phyloP scores from a whole-genome alignment of 2,797 vertebrate genomes.

The Squalus acanthias region DNA sequence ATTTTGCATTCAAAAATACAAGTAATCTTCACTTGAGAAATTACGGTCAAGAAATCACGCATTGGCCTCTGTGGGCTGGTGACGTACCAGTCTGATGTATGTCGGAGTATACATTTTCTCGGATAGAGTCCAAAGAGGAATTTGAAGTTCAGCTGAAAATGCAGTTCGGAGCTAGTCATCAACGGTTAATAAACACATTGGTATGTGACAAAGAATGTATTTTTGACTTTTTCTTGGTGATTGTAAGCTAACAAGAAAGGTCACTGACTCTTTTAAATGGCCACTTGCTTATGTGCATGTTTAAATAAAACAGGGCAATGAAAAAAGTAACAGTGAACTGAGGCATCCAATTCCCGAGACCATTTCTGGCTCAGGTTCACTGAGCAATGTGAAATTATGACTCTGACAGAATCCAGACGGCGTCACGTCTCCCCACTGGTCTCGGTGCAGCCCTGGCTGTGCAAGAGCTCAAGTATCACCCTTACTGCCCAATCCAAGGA shows the following conservation, averaged over 20 bases:
- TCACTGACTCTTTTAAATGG: not conserved
- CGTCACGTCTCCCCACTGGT: not conserved
- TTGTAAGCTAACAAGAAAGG: not conserved
- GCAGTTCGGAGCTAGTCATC: not conserved
- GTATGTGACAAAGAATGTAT: not conserved
- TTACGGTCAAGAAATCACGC: not conserved
- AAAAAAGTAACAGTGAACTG: not conserved
- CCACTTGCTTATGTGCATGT: not conserved
- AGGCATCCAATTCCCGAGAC: not conserved
- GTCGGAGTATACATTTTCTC: not conserved
- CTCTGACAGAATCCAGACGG: not conserved
- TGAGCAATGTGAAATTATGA: not conserved
- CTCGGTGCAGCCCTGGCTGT: not conserved
- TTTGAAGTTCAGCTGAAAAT: not conserved
- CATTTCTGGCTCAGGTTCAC: not conserved
- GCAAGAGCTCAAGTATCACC: not conserved
- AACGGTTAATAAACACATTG: not conserved
- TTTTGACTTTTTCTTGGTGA: not conserved
- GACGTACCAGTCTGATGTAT: not conserved
- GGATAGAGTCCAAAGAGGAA: not conserved
- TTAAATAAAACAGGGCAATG: not conserved
- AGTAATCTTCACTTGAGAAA: not conserved
- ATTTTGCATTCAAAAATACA: not conserved
- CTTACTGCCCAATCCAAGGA: not conserved
- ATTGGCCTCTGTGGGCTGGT: not conserved